phyloP scores from a whole-genome alignment of 2,797 vertebrate genomes.

The Erpetoichthys calabaricus region DNA sequence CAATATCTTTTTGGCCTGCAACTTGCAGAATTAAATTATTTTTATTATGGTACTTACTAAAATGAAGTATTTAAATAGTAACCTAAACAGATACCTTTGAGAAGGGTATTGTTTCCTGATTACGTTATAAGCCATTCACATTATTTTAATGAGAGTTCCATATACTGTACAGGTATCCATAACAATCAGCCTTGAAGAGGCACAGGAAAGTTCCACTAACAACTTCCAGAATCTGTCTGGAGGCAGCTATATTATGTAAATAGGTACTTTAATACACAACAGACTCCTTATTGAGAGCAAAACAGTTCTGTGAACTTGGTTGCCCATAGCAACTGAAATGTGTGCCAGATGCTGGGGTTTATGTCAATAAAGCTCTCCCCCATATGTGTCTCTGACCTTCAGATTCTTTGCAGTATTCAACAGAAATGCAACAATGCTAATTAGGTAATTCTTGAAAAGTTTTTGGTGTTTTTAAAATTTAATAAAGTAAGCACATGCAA shows the following conservation, averaged over 20 bases:
- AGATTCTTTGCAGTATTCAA: constrained; percentile 5
- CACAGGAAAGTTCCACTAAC: constrained; percentile 1
- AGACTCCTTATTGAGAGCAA: constrained; percentile 21
- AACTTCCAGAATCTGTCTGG: constrained; percentile 1
- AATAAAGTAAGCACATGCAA: no score
- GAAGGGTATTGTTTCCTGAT: neutral
- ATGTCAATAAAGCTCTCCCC: constrained; percentile 17
- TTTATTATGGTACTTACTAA: no score
- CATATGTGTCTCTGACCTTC: constrained; percentile 9
- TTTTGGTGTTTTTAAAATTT: no score
- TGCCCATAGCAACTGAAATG: constrained; percentile 22
- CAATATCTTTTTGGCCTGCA: no score
- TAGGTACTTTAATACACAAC: constrained; percentile 25
- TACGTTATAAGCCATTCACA: neutral
- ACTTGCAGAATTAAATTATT: no score
- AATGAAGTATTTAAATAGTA: no score
- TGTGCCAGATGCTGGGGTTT: constrained; percentile 23
- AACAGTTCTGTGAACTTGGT: constrained; percentile 15
- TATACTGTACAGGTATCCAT: no score
- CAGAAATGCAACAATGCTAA: no score
- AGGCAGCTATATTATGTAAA: neutral
- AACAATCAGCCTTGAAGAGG: neutral
- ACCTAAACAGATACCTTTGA: no score
- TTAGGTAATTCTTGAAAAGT: no score
- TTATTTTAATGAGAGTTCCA: neutral